phyloP scores from a whole-genome alignment of 2,113 vertebrate species.

The Corvus moneduloides region DNA sequence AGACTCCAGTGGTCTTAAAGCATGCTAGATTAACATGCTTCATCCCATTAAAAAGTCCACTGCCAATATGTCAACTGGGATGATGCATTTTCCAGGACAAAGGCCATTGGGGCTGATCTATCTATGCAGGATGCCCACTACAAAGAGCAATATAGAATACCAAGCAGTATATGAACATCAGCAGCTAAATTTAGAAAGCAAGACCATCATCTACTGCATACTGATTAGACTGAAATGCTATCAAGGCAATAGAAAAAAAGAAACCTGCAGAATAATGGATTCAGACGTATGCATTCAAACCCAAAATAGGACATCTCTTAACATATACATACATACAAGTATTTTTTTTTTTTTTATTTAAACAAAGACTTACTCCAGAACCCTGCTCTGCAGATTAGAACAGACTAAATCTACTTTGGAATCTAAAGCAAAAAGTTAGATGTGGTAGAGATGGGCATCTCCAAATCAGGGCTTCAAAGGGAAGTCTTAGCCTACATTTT shows the following conservation, averaged over 20 bases:
- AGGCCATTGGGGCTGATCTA: not conserved
- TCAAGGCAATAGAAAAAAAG: not conserved
- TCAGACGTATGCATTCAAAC: not conserved
- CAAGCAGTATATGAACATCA: not conserved
- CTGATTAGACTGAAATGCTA: conserved; percentile 6
- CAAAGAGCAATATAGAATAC: not conserved
- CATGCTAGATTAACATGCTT: not conserved
- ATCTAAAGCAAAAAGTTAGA: not conserved
- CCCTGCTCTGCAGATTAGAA: not conserved
- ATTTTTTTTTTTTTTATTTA: not conserved
- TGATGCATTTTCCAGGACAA: not conserved
- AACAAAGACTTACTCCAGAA: not conserved
- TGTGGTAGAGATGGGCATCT: not conserved
- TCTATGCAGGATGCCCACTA: not conserved
- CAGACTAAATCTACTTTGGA: not conserved
- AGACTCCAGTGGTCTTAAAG: not conserved
- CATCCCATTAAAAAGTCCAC: not conserved
- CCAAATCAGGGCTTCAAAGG: not conserved
- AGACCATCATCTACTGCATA: not conserved
- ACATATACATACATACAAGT: not conserved
- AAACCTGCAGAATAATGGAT: not conserved
- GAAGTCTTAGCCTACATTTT: not conserved
- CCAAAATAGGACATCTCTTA: not conserved
- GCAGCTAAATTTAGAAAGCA: conserved; percentile 40
- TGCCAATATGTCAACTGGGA: not conserved